Base-by-base conservation (phyloP, 30 jellyfish, hydroid and myxozoan species). In the Nemopilema nomurai region DNA sequence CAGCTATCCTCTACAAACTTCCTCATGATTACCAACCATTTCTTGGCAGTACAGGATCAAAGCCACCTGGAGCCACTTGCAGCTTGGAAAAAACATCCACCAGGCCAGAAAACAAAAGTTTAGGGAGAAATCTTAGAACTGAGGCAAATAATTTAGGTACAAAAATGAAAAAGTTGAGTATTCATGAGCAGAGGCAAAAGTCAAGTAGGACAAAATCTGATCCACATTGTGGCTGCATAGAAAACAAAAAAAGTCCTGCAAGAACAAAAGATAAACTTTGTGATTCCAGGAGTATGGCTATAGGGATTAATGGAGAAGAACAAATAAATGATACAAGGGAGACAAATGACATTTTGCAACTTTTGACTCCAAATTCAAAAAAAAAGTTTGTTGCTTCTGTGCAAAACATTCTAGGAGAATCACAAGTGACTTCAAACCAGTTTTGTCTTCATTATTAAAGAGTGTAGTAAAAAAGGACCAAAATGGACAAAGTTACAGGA, bases 331-430 rank as follows among this genome's bases (percentile, higher is more conserved):
- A 6, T 41, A 13, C 57, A 6, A 41, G 9, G 13, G 63, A 29
- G 1, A 9, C 32, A 30, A 22, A 19, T 29, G 25, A 49, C 26
- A 30, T 74, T n/a, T 29, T 28, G 0, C 21, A 74, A 16, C 78
- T 30, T 7, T 74, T 84, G 62, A 28, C 65, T 20, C 76, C 79
- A 31, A 33, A 74, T 49, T 16, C 66, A 13, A 24, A 30, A 28
- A 28, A 72, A 49, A 84, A 84, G 53, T 84, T 84, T 69, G 49
- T 84, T 33, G 24, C 93, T 18, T 71, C 87, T 4, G 23, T 50
- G 26, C 87, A 73, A 23, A 84, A 69, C 93, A 67, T 22, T 57
- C 77, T 17, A 84, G 63, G 77, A 64, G 62, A 65, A 29, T 84
- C 29, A 57, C 86, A 1, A 18, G 87, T 1, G 93, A 84, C 49